phyloP scores from a whole-genome alignment of 2,113 vertebrate species.

The Onychostoma macrolepis region DNA sequence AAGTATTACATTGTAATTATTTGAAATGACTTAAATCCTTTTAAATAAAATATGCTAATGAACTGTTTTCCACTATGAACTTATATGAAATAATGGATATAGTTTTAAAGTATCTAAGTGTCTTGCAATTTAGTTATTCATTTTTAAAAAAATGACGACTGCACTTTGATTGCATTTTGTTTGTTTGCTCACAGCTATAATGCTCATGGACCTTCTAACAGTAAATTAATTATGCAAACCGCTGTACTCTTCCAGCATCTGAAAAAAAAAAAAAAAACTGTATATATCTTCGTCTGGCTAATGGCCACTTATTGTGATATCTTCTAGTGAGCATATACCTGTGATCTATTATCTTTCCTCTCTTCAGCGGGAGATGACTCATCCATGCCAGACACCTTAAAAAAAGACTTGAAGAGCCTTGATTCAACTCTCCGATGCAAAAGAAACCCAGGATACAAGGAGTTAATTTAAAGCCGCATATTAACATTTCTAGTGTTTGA shows the following conservation, averaged over 20 bases:
- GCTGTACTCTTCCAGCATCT: background rate
- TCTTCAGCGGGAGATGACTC: conserved; percentile 21
- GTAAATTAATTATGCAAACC: background rate
- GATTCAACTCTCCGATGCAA: background rate
- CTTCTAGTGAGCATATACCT: background rate
- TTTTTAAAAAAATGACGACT: background rate
- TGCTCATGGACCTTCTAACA: background rate
- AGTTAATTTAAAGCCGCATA: background rate
- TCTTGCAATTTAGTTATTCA: background rate
- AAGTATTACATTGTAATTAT: background rate
- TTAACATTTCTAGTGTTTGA: conserved; percentile 2
- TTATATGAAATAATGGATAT: background rate
- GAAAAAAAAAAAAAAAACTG: background rate
- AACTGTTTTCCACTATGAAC: background rate
- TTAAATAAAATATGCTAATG: background rate
- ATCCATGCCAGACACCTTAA: background rate
- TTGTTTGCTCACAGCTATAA: background rate
- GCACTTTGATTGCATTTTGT: background rate
- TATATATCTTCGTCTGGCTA: background rate
- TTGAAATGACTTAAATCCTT: background rate
- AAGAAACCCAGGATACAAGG: background rate
- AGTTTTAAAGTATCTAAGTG: too few relatives aligned
- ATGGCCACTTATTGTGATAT: conserved; percentile 18
- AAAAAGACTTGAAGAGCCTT: background rate
- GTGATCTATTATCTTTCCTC: conserved; percentile 13